A percentile compares a stretch with the other conserved stretches of the same genome.
phyloP scores from a whole-genome alignment of 2,113 vertebrate species.

The Semnopithecus entellus region DNA sequence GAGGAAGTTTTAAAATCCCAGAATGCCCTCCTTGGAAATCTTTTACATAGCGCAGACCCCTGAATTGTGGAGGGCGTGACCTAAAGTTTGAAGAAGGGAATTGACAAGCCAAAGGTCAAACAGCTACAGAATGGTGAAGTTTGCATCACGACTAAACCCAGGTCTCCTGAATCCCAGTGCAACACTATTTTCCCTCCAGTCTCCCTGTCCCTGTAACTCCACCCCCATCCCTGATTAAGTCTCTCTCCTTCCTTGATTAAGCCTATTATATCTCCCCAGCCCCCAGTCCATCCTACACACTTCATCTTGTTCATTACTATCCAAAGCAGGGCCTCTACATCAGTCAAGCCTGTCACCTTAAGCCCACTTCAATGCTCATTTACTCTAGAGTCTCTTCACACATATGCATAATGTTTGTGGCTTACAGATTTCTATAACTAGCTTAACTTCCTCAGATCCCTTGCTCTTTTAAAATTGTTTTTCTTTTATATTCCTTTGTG shows the following conservation, averaged over 20 bases:
- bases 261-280: neutral
- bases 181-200: neutral
- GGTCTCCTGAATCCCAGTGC: neutral
- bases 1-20: constrained; percentile 20
- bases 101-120: neutral
- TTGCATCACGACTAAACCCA: neutral
- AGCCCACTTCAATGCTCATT: constrained; percentile 40
- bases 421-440: constrained; percentile 23
- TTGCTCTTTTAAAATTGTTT: neutral
- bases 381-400: constrained; percentile 36
- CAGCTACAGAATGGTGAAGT: neutral
- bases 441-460: neutral
- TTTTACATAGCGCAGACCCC: neutral
- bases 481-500: constrained; percentile 28
- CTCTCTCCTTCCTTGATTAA: neutral
- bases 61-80: neutral
- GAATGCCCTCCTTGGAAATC: neutral
- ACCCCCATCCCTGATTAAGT: constrained; percentile 7
- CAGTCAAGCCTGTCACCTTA: constrained; percentile 35
- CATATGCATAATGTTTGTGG: constrained; percentile 36
- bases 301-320: constrained; percentile 48
- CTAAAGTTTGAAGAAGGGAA: neutral
- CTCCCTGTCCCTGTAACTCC: neutral
- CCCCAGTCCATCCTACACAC: neutral
- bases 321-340: constrained; percentile 33